Evolutionary conservation across 1,140 invertebrate genomes (phyloP), one percentile per base, ranked within the genome.

Genomic region (Megalopta genalis): DNA sequence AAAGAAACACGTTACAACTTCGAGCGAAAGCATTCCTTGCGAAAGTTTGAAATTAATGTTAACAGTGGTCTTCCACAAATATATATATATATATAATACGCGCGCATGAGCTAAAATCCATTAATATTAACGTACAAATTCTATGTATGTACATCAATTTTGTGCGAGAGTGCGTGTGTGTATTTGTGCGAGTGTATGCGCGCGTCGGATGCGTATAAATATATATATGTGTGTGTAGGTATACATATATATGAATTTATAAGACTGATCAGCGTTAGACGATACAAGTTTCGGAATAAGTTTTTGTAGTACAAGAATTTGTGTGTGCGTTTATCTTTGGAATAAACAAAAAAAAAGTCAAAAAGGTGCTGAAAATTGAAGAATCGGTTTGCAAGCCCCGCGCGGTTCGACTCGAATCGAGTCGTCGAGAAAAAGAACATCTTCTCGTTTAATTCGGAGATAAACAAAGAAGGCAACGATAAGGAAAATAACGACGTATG

Each of bases 181-280:
- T 18, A 16, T 37, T 10, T 52, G 42, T 32, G 49, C 66, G 46
- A 9, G n/a, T 39, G 16, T 16, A 8, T 9, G 37, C 18, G 63
- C 7, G 37, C 21, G 37, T 42, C 42, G 49, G 16, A 52, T 52
- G 14, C 49, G 49, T 52, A 52, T 52, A 52, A 52, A 52, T 52
- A 52, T 52, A 52, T 21, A 52, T 52, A 52, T 52, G 49, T 52
- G 18, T 52, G 49, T 52, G 18, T 52, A 52, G 14, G 18, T 52
- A 52, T 52, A 52, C 18, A 52, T 49, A 52, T 52, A 46, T 21
- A 71, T 71, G 37, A 32, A 65, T 75, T 75, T 75, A 75, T 75
- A 80, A 80, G 70, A 80, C 71, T 75, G 77, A 80, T 66, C 77
- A 80, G 39, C 46, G 54, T n/a, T 74, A 74, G 39, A 66, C 32